Base-by-base conservation (phyloP, 2,888 invertebrate genomes). In the Pyralis farinalis region DNA sequence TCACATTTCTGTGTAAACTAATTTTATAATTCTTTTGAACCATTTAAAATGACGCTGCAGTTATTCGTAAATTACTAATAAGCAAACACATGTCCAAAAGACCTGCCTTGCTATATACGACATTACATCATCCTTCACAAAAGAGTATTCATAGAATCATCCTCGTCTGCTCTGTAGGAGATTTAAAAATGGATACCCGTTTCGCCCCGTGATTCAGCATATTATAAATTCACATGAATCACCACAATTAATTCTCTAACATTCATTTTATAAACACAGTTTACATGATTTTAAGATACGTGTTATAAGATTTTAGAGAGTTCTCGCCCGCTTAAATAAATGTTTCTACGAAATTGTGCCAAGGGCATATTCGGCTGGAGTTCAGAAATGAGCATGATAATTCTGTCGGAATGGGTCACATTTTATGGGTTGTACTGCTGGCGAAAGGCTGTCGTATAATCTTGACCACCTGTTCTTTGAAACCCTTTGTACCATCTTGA, bases 171-270 rank as follows among this genome's bases (percentile, higher is more conserved):
- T 25, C n/a, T 25, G 7, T 7, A n/a, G n/a, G 21, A 21, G 20
- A 8, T n/a, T 27, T 27, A 35, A 34, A 27, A 34, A 35, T 2
- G 12, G 42, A 45, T 49, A 47, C 52, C 51, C 48, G 51, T 51
- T 58, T 48, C 48, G 43, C 54, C 54, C 59, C 56, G 54, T 74
- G 75, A 74, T 55, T 75, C 73, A 75, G 44, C 53, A 49, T 55
- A 51, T 5, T 7, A 25, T 25, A 53, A 55, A 58, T 55, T 51
- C n/a, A 51, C 53, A 50, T 74, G 71, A 74, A 58, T 73, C 73
- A 73, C 47, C 51, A 42, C 51, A 64, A 60, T 61, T 70, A 30
- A 20, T 37, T 21, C 16, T 21, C 16, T 16, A 16, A 2, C 16
- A 16, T 4, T 4, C 2, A 4, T 16, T 16, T 16, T 16, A 16